phyloP scores from a whole-genome alignment of 2,797 vertebrate species.

The Cyprinella venusta region DNA sequence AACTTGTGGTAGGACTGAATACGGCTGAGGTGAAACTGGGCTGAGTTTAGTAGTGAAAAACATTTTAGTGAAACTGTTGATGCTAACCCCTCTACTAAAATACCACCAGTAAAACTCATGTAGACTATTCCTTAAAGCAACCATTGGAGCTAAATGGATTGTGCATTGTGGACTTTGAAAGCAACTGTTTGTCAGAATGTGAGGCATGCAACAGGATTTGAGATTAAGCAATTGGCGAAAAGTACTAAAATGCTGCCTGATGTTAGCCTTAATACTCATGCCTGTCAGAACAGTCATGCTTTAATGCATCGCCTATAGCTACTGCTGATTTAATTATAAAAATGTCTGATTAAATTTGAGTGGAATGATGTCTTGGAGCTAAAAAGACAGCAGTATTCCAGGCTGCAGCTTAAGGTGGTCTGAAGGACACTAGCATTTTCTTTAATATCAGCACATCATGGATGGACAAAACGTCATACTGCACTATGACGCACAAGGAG shows the following conservation, averaged over 20 bases:
- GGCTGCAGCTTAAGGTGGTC: background rate
- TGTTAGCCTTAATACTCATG: conserved; percentile 7
- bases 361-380: conserved; percentile 3
- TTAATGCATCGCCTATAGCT: background rate
- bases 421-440: background rate
- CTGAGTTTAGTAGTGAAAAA: background rate
- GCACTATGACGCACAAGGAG: conserved; percentile 3
- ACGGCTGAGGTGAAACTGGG: no score
- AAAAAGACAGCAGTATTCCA: background rate
- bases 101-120: background rate
- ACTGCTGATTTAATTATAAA: background rate
- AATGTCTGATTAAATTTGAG: conserved; percentile 19
- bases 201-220: conserved; percentile 40
- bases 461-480: conserved; percentile 11
- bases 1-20: no score
- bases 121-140: background rate
- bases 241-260: conserved; percentile 30
- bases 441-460: background rate
- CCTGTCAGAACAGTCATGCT: background rate
- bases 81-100: background rate
- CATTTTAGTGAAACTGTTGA: background rate
- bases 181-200: conserved; percentile 27
- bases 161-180: conserved; percentile 31
- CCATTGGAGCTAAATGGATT: background rate
- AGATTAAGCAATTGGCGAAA: conserved; percentile 16